Evolutionary conservation across 2,888 invertebrate species (phyloP), one percentile per base, ranked within the genome.

Genomic region (Sesamia inferens): DNA sequence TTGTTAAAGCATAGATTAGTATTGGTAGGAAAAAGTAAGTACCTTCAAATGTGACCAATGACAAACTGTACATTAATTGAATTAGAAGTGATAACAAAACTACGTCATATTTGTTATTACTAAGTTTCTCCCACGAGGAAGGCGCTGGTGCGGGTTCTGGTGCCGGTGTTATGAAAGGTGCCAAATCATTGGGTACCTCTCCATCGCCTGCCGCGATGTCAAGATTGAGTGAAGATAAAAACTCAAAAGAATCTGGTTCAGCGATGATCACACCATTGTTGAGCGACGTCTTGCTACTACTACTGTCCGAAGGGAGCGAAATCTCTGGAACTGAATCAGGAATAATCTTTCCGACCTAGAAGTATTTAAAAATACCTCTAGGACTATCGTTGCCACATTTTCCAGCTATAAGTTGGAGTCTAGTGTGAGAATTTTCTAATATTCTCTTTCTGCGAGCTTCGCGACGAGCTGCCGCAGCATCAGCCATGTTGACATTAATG

Each of bases 401-500:
- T 75, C 97, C 97, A 79, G 97, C 96, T 88, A 97, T 97, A 90
- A 95, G 95, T 89, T 97, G 96, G 68, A 97, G 92, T 87, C 97
- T 96, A 86, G 94, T 97, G 76, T 97, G 96, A 48, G 97, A 97
- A 95, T 97, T 97, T 93, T 97, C 97, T 83, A 97, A 96, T 90
- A 97, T 97, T 95, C 96, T 97, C 85, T 94, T 95, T 86, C 97
- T 96, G 86, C 97, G 95, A 74, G 97, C 97, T 92, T 97, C 97
- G 76, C 97, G 96, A 92, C 96, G 97, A 81, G 96, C 97, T 87
- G 96, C 94, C 80, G 91, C 94, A 86, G 94, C 92, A 92, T 97
- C 97, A 92, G 96, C 97, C 97, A 97, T 97, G 88, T 94, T 89
- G 89, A 87, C 88, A 86, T 88, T n/a, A n/a, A n/a, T n/a, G n/a